A percentile compares a stretch with the other conserved stretches of the same genome.
Evolutionary conservation across 2,888 invertebrate species (phyloP).

Genomic region (Cerastis leucographa): DNA sequence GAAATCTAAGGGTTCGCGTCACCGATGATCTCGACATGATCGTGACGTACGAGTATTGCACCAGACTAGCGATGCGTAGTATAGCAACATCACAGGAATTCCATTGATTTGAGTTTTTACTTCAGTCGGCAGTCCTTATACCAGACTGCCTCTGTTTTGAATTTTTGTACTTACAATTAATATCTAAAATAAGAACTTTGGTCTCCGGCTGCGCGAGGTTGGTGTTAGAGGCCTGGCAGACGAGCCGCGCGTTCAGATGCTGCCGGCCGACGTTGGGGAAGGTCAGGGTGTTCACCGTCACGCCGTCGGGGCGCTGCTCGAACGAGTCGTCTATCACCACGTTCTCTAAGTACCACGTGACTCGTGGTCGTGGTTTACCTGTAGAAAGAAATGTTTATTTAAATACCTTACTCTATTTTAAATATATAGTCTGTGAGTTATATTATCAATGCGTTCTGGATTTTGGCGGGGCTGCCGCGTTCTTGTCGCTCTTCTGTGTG

Average conservation of each 20-base stretch:
- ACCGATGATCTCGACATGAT: too few relatives aligned
- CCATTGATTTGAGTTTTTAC: too few relatives aligned
- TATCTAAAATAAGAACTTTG: constrained; percentile 95
- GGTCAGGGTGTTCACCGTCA: constrained; percentile 94
- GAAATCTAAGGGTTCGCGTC: too few relatives aligned
- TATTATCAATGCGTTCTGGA: background rate
- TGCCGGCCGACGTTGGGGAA: constrained; percentile 95
- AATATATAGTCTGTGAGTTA: background rate
- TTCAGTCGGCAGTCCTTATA: too few relatives aligned
- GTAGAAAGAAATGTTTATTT: constrained; percentile 48
- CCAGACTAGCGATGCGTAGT: too few relatives aligned
- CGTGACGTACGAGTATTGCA: too few relatives aligned
- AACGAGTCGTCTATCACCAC: constrained; percentile 95
- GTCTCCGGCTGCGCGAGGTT: constrained; percentile 95
- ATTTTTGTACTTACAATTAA: constrained; percentile 94
- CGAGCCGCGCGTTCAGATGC: constrained; percentile 95
- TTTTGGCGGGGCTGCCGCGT: background rate
- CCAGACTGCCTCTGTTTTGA: too few relatives aligned
- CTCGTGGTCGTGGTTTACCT: constrained; percentile 94
- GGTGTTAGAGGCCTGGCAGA: constrained; percentile 97
- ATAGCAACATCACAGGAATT: too few relatives aligned
- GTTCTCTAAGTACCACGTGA: constrained; percentile 96
- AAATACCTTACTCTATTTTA: background rate
- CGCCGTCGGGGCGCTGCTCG: constrained; percentile 92
- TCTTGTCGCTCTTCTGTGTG: background rate